Base-by-base conservation (phyloP, 2,888 invertebrate genomes). In the Brachylomia viminalis region DNA sequence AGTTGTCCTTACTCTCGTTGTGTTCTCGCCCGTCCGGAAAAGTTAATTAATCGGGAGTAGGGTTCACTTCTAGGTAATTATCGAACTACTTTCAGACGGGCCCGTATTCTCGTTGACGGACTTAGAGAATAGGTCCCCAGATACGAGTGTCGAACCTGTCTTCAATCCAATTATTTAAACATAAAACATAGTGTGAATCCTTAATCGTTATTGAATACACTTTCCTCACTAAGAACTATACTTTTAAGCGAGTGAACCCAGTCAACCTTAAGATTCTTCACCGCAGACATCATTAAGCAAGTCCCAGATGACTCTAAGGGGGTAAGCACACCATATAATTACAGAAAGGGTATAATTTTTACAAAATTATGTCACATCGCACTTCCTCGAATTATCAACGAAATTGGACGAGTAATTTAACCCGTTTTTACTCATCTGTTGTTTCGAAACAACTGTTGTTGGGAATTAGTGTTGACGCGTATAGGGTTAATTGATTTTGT, bases 261-360 rank as follows among this genome's bases (percentile, higher is more conserved):
- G 61, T 72, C 77, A 76, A 75, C 77, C 80, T 80, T 82, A 87
- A 86, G 86, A 90, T 88, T 75, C 65, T 76, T 87, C 86, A 89
- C 90, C 90, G 79, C 90, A 91, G 85, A 81, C 83, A 89, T 92
- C 93, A 92, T 94, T 94, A 93, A 75, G 84, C 76, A 81, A 74
- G 72, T 81, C 78, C 91, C 94, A 94, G 91, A 93, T 93, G 93
- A 89, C 91, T 88, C 88, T 89, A 91, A 93, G 90, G 91, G 91
- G 91, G 90, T 91, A 80, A 73, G 38, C 68, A 52, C 47, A 82
- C 85, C 70, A 83, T 77, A 87, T 90, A 91, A 92, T 93, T 92
- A 88, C 79, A 82, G 56, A 70, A 83, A 87, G 84, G 84, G 87
- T 88, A 88, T 88, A 88, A 88, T 93, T 93, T 93, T 89, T 85